These are phyloP conservation scores for Euphonia xanthogaster DNA, from an alignment of 2,797 vertebrate genomes.

Conservation along the genomic window DNA sequence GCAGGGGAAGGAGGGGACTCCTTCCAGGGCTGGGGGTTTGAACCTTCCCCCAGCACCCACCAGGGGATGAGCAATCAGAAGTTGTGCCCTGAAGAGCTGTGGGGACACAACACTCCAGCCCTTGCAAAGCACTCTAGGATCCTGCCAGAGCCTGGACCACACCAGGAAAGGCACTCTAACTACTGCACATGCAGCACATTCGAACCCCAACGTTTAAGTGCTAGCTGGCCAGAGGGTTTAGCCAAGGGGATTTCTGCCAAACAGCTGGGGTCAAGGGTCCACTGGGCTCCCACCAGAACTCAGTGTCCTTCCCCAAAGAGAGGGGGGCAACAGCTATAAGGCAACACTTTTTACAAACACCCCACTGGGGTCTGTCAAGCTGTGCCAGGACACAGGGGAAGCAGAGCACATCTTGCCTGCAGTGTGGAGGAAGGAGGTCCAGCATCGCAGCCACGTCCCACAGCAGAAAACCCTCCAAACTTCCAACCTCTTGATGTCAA, in stretches of 20 bases:
- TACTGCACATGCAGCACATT: background rate
- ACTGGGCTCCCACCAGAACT: background rate
- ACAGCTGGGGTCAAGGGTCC: background rate
- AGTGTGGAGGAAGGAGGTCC: background rate
- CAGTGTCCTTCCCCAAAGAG: background rate
- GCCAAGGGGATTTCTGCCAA: background rate
- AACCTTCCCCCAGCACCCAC: background rate
- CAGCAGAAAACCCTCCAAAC: background rate
- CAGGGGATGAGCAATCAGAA: background rate
- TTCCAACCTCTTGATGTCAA: background rate
- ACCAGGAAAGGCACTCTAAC: background rate
- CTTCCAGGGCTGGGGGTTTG: rapidly evolving
- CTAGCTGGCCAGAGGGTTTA: background rate
- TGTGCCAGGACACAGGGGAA: background rate
- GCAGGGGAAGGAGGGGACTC: background rate
- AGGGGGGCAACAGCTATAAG: background rate
- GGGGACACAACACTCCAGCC: background rate
- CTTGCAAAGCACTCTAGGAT: background rate
- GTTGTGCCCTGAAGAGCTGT: background rate
- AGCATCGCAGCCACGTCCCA: background rate
- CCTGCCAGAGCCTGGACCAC: background rate
- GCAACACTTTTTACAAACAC: background rate
- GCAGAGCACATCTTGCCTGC: background rate
- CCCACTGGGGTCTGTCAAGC: background rate
- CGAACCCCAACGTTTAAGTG: background rate